These are phyloP conservation scores for Syngnathus floridae DNA, from an alignment of 2,113 vertebrate genomes.

Conservation along the genomic window DNA sequence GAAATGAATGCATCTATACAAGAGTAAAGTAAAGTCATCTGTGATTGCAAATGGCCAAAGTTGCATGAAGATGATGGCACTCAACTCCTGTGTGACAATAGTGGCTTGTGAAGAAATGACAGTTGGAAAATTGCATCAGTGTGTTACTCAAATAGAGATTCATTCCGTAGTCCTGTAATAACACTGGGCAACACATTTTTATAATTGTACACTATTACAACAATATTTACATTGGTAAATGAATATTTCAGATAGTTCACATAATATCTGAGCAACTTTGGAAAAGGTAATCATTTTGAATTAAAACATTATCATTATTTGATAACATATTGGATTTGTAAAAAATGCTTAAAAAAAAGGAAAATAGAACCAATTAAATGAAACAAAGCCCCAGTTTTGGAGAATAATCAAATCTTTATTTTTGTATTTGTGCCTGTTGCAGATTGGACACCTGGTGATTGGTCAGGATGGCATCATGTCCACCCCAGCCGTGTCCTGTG, in stretches of 20 bases:
- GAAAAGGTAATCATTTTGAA: no score
- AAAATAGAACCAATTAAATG: no score
- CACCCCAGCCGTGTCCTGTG: conserved; percentile 93
- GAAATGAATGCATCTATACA: neutral
- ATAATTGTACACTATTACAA: no score
- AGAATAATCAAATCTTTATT: neutral
- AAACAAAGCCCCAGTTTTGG: no score
- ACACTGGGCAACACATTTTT: no score
- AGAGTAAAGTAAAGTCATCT: neutral
- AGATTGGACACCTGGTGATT: conserved; percentile 92
- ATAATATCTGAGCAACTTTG: no score
- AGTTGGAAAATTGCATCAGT: conserved; percentile 12
- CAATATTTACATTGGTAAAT: no score
- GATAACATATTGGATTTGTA: no score
- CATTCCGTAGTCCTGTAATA: neutral
- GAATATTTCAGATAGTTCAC: no score
- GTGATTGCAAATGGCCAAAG: neutral
- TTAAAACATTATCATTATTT: no score
- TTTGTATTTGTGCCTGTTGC: conserved; percentile 14
- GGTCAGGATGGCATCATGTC: conserved; percentile 97
- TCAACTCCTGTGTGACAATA: neutral
- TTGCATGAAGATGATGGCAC: conserved; percentile 11
- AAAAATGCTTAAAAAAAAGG: no score
- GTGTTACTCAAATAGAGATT: neutral
- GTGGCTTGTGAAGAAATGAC: conserved; percentile 12